Evolutionary conservation across 2,113 vertebrate genomes (phyloP), one percentile per base, ranked within the genome.

Genomic region (Protobothrops mucrosquamatus): DNA sequence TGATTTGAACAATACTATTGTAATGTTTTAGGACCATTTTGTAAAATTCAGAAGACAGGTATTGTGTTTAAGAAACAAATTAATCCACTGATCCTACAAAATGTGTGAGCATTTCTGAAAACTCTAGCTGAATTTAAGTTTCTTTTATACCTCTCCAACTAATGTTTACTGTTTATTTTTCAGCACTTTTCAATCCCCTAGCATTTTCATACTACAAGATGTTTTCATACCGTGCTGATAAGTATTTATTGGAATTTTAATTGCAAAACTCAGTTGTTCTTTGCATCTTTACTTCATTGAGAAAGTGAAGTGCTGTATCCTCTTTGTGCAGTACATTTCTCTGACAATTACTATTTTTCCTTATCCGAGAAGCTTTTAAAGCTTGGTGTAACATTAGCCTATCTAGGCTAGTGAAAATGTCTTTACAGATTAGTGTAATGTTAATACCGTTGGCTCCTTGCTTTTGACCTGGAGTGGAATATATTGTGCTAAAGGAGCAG

Each of bases 381-480:
- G 97, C 96, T 96, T 95, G 94, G 88, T 96, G 97, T 98, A 98
- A 98, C 97, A 97, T 97, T 98, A 98, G 96, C 97, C 97, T 97
- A 97, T 98, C 97, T 97, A 96, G 97, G 96, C 96, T 96, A 96
- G 97, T 95, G 97, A 98, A 98, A 98, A 98, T 96, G 97, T 98
- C 98, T 97, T 97, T 98, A 97, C 98, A 98, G 97, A 98, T 98
- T 98, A 98, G 97, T 96, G 97, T 97, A 97, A 98, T 97, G 97
- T 97, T 98, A 98, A 98, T 98, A 97, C 97, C 94, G 91, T 97
- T 95, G 96, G 96, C 97, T 98, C 96, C 96, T 97, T 95, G 97
- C 96, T 98, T 98, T 97, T 98, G 98, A 98, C 98, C 97, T 96
- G 97, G 97, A 98, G 97, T 98, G 96, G 96, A 98, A 97, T 98